These are phyloP conservation scores for Chaenodraco wilsoni DNA, from an alignment of 2,797 vertebrate genomes.

Conservation along the genomic window DNA sequence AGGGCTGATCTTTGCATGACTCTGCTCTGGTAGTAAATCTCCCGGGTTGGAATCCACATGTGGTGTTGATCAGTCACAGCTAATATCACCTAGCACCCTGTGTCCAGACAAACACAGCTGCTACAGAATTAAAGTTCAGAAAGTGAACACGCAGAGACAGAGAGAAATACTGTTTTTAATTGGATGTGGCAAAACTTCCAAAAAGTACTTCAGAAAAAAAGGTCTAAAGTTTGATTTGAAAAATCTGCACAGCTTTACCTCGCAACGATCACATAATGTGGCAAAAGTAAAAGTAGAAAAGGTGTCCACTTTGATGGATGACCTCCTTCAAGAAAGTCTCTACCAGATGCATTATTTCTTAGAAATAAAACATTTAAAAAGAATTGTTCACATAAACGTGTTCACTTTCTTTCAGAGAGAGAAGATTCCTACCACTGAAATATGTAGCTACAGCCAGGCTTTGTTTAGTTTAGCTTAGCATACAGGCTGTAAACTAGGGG, in stretches of 20 bases:
- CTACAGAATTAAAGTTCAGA: constrained; percentile 59
- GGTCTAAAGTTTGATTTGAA: constrained; percentile 10
- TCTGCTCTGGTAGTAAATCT: constrained; percentile 62
- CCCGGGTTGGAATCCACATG: constrained; percentile 61
- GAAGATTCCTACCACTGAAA: too few species aligned
- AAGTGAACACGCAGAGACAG: constrained; percentile 6
- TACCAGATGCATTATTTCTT: not conserved
- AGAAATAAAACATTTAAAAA: not conserved
- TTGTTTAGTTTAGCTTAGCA: too few species aligned
- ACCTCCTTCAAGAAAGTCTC: not conserved
- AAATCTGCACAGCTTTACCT: not conserved
- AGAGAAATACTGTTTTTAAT: not conserved
- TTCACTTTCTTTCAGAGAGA: too few species aligned
- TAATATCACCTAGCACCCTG: constrained; percentile 72
- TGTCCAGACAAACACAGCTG: constrained; percentile 75
- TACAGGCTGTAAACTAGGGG: too few species aligned
- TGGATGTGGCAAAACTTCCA: constrained; percentile 4
- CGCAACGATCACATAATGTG: constrained; percentile 12
- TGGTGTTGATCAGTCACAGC: constrained; percentile 79
- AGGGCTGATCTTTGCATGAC: constrained; percentile 38
- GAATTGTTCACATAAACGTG: too few species aligned
- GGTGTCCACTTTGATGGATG: constrained; percentile 22
- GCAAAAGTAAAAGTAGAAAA: constrained; percentile 8
- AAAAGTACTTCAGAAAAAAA: not conserved
- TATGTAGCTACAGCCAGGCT: too few species aligned